These are phyloP conservation scores for Sepiola atlantica DNA, from an alignment of 2,888 invertebrate species.

Conservation along the genomic window DNA sequence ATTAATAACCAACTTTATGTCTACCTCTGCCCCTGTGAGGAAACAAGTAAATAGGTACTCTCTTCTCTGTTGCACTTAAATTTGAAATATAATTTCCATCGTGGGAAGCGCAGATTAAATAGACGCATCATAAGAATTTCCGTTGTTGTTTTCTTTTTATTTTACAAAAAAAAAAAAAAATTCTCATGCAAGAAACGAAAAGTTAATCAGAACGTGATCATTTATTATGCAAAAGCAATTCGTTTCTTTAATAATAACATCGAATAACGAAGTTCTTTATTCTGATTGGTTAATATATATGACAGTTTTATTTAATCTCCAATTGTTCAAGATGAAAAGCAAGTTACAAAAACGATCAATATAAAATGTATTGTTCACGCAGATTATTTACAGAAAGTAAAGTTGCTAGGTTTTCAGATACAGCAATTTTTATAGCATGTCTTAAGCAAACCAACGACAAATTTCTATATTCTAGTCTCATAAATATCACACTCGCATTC, in stretches of 20 bases:
- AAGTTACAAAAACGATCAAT: background rate
- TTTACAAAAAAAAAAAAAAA: no score
- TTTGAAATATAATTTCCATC: no score
- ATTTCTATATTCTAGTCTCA: background rate
- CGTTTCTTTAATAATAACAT: background rate
- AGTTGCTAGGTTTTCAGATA: background rate
- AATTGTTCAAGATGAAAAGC: background rate
- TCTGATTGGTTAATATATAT: background rate
- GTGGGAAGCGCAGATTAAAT: no score
- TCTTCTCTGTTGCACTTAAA: no score
- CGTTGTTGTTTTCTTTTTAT: no score
- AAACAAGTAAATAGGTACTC: no score
- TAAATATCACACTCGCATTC: no score
- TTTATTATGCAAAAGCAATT: background rate
- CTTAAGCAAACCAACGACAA: background rate
- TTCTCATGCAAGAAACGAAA: background rate
- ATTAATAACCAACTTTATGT: no score
- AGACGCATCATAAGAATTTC: no score
- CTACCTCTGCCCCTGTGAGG: no score
- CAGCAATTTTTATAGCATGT: background rate
- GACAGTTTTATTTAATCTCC: background rate
- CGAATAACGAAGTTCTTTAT: background rate
- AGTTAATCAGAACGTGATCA: background rate
- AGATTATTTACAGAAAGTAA: background rate
- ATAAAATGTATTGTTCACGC: background rate